These are phyloP conservation scores for Hydractinia echinata DNA, from an alignment of 30 jellyfish, hydroid and myxozoan species.

Conservation along the genomic window DNA sequence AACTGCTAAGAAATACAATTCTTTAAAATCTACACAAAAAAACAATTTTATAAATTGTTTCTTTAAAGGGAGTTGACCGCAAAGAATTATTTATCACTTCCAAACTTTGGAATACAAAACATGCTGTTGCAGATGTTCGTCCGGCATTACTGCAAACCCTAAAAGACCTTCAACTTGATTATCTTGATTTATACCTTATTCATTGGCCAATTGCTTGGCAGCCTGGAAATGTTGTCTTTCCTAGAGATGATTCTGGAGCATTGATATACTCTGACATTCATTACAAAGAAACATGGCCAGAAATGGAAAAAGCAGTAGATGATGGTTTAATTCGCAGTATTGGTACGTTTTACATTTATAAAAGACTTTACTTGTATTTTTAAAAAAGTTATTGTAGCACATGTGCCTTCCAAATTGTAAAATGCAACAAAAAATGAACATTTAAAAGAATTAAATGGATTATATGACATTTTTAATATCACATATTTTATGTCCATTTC, in stretches of 20 bases:
- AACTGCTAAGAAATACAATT: too few relatives aligned
- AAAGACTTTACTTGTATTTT: too few relatives aligned
- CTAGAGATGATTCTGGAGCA: constrained; percentile 77
- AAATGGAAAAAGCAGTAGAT: constrained; percentile 89
- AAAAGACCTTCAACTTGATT: constrained; percentile 67
- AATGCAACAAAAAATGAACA: too few relatives aligned
- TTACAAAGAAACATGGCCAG: constrained; percentile 82
- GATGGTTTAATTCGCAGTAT: constrained; percentile 88
- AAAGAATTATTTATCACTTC: constrained; percentile 85
- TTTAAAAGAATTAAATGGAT: too few relatives aligned
- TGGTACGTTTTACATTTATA: constrained; percentile 37
- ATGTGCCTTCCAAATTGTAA: too few relatives aligned
- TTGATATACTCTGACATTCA: constrained; percentile 59
- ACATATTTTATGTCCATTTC: too few relatives aligned
- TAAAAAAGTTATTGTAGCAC: too few relatives aligned
- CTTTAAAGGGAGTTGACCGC: constrained; percentile 42
- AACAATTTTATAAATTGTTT: neutral
- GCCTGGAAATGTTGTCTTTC: constrained; percentile 77
- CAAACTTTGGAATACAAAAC: constrained; percentile 91
- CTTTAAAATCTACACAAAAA: too few relatives aligned
- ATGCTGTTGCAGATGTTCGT: constrained; percentile 74
- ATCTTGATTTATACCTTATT: constrained; percentile 78
- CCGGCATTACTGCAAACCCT: constrained; percentile 78
- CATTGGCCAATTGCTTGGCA: constrained; percentile 94
- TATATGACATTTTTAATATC: too few relatives aligned